Evolutionary conservation across 2,888 invertebrate genomes (phyloP), one percentile per base, ranked within the genome.

Genomic region (Protonemura montana): DNA sequence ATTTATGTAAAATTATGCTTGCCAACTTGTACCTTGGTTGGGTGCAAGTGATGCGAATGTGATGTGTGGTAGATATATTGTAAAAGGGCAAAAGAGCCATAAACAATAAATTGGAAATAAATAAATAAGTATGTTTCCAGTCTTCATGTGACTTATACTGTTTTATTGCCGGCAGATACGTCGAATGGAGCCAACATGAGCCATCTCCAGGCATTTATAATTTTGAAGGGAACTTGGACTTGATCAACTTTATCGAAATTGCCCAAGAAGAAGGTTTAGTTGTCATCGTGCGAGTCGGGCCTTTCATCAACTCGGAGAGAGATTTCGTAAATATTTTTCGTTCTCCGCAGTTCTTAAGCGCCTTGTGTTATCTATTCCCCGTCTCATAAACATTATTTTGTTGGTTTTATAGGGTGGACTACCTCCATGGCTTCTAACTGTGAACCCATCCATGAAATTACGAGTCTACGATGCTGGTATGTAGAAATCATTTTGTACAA

Each of bases 121-220:
- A n/a, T n/a, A n/a, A n/a, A n/a, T n/a, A n/a, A 35, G 35, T 35
- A 35, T 10, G 35, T n/a, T n/a, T n/a, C n/a, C n/a, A 35, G 35
- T 35, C 35, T 35, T 35, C 35, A 35, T 6, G 35, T 3, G 10
- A 35, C 35, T 35, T 6, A 35, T 6, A 10, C 3, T 35, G n/a
- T 35, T 59, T 59, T 59, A 3, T 21, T 59, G 59, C 13, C 13
- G 21, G 21, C 88, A 96, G 96, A 3, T 97, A 98, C 90, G 95
- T 98, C 0, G 97, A 97, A 90, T 96, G 98, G 98, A 97, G 96
- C 88, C 92, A 95, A 86, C 98, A 98, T 90, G 97, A 98, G 91
- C 95, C 96, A 0, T 93, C 94, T 88, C 94, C 95, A 87, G 94
- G 94, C 0, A 91, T 92, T 76, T 96, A 94, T 89, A 93, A 93